phyloP scores from a whole-genome alignment of 2,888 invertebrate species.

The Phoenoteleia sp. region DNA sequence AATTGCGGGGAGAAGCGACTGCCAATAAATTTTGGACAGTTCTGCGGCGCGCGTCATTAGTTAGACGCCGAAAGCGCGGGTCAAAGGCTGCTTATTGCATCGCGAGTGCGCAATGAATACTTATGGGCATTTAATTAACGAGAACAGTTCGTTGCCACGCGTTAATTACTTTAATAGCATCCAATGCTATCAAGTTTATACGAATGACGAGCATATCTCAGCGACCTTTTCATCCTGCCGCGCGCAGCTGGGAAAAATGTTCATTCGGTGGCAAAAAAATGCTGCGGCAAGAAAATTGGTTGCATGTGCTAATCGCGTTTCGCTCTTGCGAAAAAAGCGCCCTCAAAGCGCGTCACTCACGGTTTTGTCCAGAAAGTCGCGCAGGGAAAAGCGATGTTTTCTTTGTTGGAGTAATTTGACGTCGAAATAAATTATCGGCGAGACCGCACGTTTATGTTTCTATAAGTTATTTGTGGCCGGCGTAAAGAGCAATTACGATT shows the following conservation, averaged over 20 bases:
- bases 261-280: not conserved
- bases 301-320: no score
- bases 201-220: conserved; percentile 35
- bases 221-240: conserved; percentile 28
- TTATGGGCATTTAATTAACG: conserved; percentile 56
- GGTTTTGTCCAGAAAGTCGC: not conserved
- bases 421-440: conserved; percentile 21
- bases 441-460: not conserved
- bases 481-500: conserved; percentile 32
- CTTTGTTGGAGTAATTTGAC: conserved; percentile 13
- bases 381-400: conserved; percentile 5
- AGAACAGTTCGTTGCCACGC: conserved; percentile 47
- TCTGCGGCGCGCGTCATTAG: conserved; percentile 8
- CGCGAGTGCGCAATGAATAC: conserved; percentile 29
- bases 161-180: conserved; percentile 47
- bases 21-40: conserved; percentile 6
- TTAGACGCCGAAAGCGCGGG: not conserved
- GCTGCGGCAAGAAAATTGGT: not conserved
- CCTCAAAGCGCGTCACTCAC: not conserved
- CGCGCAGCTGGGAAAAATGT: conserved; percentile 12
- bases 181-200: conserved; percentile 31
- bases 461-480: conserved; percentile 12
- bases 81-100: conserved; percentile 39
- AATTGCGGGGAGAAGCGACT: conserved; percentile 6
- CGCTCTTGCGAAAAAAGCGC: no score